These are phyloP conservation scores for Nibea coibor DNA, from an alignment of 2,113 vertebrate genomes.

Conservation along the genomic window DNA sequence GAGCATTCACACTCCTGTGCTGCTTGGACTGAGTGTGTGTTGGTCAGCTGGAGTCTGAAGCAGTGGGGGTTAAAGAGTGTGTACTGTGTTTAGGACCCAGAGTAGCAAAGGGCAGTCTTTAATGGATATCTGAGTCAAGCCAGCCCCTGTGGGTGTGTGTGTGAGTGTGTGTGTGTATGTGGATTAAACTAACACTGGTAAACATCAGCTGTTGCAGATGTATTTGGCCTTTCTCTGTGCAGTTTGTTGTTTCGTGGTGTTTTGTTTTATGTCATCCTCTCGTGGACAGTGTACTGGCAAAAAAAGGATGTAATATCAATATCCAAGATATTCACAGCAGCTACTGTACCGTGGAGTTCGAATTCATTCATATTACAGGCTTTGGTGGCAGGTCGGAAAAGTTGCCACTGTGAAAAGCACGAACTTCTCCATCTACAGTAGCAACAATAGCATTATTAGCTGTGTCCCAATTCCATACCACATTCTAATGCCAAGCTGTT, in stretches of 20 bases:
- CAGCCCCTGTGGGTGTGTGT: slow-evolving; percentile 11
- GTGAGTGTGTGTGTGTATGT: slow-evolving; percentile 30
- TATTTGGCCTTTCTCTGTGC: slow-evolving; percentile 12
- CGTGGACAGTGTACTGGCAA: background rate
- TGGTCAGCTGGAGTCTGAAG: slow-evolving; percentile 9
- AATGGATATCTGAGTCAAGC: background rate
- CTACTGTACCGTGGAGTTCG: slow-evolving; percentile 1
- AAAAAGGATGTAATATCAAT: background rate
- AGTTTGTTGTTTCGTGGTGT: background rate
- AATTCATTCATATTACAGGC: background rate
- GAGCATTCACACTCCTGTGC: slow-evolving; percentile 57
- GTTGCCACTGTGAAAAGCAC: background rate
- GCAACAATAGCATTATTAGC: background rate
- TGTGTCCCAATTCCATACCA: slow-evolving; percentile 13
- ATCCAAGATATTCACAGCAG: slow-evolving; percentile 16
- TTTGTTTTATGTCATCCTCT: background rate
- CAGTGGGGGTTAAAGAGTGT: background rate
- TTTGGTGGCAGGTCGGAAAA: background rate
- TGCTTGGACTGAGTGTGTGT: slow-evolving; percentile 42
- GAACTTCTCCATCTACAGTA: background rate
- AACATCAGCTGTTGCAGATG: slow-evolving; percentile 29
- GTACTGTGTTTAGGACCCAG: slow-evolving; percentile 34
- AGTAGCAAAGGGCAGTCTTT: slow-evolving; percentile 30
- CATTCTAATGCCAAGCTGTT: background rate
- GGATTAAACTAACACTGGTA: background rate